Evolutionary conservation across 1,140 invertebrate genomes (phyloP).

Genomic region (Drosophila prosaltans): DNA sequence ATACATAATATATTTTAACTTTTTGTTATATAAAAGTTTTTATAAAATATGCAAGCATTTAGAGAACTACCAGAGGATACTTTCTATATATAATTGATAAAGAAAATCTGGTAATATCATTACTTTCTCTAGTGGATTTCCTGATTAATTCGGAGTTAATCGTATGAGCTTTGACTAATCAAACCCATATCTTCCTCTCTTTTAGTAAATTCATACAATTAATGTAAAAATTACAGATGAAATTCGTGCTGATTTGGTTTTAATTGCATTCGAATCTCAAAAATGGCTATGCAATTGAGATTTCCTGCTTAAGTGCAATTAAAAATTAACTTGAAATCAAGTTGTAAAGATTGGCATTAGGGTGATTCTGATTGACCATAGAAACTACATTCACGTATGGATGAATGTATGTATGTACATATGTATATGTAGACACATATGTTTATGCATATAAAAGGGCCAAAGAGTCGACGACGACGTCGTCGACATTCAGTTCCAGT

Average conservation of each 20-base stretch:
- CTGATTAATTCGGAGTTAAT: too few species aligned
- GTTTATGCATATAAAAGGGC: constrained; percentile 13
- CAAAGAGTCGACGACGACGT: neutral
- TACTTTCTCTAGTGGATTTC: too few species aligned
- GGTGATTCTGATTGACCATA: constrained; percentile 27
- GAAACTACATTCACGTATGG: neutral
- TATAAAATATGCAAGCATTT: too few species aligned
- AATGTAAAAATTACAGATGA: constrained; percentile 38
- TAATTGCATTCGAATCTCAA: constrained; percentile 47
- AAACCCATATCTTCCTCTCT: too few species aligned
- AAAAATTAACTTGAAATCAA: constrained; percentile 73
- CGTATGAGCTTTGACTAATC: too few species aligned
- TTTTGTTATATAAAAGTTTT: too few species aligned
- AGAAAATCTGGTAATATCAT: too few species aligned
- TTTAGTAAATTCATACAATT: constrained; percentile 35
- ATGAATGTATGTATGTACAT: neutral
- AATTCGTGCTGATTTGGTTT: constrained; percentile 55
- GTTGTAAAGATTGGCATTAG: constrained; percentile 52
- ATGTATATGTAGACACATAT: neutral
- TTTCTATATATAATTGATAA: too few species aligned
- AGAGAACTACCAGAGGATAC: too few species aligned
- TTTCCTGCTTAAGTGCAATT: constrained; percentile 76
- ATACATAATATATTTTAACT: constrained; percentile 1
- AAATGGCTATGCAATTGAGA: constrained; percentile 76
- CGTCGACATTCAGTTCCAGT: constrained; percentile 23